Evolutionary conservation across 2,888 invertebrate species (phyloP), one percentile per base, ranked within the genome.

Genomic region (Epicampocera succincta): DNA sequence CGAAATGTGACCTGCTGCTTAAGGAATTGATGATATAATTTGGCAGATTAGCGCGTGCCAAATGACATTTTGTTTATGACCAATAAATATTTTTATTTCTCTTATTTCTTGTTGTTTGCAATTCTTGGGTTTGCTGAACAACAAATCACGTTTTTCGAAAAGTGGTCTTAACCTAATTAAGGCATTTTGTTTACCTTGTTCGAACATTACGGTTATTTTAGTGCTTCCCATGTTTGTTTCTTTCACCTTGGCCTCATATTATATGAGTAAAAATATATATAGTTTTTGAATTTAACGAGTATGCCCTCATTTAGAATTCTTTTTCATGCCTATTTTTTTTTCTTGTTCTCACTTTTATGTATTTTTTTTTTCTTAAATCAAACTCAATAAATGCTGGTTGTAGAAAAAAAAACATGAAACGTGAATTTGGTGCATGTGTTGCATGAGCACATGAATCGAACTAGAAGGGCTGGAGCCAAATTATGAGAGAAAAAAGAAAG

Each of bases 161-260:
- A 50, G 50, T 61, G 33, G 52, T 69, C 52, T 76, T 76, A 76
- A 76, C 68, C 76, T 58, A 76, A 76, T 76, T 76, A 76, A 68
- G 61, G 8, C 33, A 60, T 60, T 44, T 15, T 15, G 8, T 63
- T 72, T 12, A 25, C 25, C 44, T 44, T n/a, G 56, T 33, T 56
- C 46, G 2, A 60, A 33, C 11, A 65, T 42, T 42, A 44, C 8
- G 15, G 11, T 50, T 63, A 19, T 73, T 33, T 60, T 25, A 11
- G 44, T 60, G 9, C 58, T 65, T 78, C 56, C 58, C 21, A 65
- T 58, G 71, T 42, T 77, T 65, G 50, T 42, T 48, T 60, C 25
- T 46, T 68, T 78, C 66, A 72, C 83, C 83, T 83, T 83, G 83
- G 83, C 83, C 83, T 81, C 81, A 61, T 63, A 71, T 66, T 72